phyloP scores from a whole-genome alignment of 2,113 vertebrate species.

The Stictonetta naevosa region DNA sequence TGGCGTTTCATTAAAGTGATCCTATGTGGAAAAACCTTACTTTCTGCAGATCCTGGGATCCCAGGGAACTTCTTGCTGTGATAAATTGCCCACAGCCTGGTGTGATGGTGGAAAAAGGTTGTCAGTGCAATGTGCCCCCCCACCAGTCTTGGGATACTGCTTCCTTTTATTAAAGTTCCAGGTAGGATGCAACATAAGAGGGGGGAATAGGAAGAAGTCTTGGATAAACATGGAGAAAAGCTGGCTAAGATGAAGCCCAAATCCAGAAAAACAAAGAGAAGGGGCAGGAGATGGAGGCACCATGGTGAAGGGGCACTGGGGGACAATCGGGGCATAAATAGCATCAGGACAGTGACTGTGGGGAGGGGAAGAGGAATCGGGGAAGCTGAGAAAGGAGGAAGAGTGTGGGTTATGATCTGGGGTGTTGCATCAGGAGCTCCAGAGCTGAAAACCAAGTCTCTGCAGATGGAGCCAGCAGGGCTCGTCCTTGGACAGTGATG shows the following conservation, averaged over 20 bases:
- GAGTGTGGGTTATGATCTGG: neutral
- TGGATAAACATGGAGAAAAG: neutral
- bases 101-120: neutral
- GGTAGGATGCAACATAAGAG: neutral
- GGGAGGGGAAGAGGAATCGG: neutral
- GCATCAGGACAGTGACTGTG: neutral
- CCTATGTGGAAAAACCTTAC: neutral
- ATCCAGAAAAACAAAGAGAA: neutral
- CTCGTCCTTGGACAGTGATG: neutral
- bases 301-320: neutral
- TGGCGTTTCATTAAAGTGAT: neutral
- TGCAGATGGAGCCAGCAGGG: neutral
- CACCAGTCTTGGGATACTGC: neutral
- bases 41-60: neutral
- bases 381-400: neutral
- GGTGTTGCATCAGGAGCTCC: neutral
- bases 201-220: neutral
- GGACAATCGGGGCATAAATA: neutral
- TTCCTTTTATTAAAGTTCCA: neutral
- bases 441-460: neutral
- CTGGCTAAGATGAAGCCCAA: neutral
- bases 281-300: neutral
- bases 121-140: rapidly evolving
- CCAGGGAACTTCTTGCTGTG: rapidly evolving
- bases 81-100: rapidly evolving